Evolutionary conservation across 2,888 invertebrate species (phyloP), one percentile per base, ranked within the genome.

Genomic region (Neoaliturus tenellus): DNA sequence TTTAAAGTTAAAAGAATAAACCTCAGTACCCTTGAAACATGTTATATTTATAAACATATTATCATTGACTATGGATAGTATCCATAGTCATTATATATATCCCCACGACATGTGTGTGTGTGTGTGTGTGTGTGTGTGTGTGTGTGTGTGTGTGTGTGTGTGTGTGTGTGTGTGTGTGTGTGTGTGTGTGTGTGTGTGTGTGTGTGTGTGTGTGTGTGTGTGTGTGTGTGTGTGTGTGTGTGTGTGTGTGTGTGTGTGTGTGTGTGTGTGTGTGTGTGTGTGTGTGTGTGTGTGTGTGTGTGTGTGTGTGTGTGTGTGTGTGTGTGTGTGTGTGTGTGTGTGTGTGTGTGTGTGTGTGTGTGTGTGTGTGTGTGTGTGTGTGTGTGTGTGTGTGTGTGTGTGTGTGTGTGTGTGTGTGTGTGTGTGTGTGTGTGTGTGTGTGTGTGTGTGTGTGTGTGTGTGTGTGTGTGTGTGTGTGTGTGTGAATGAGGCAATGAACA

Each of bases 171-270:
- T n/a, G n/a, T n/a, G n/a, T n/a, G n/a, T n/a, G n/a, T n/a, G n/a
- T n/a, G n/a, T n/a, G n/a, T n/a, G n/a, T n/a, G n/a, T n/a, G n/a
- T n/a, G n/a, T n/a, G n/a, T n/a, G n/a, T n/a, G n/a, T n/a, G n/a
- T 44, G 8, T 44, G 14, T 44, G 44, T 71, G 5, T 33, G 71
- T 71, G 71, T 71, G 71, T 71, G 71, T 71, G 71, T 71, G 71
- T 71, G 71, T 71, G 71, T 71, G 71, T 71, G 71, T 71, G 71
- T 71, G 71, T 71, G 71, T 71, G 71, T 71, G 71, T 71, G 71
- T 71, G 71, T 71, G 71, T 71, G 71, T 71, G 71, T 71, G 71
- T 31, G 71, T 31, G 71, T 71, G 71, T 71, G 71, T 71, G 71
- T 71, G 35, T 71, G 71, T 31, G 71, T 31, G 71, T 71, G 39